Evolutionary conservation across 1,140 invertebrate genomes (phyloP).

Genomic region (Aricia agestis): DNA sequence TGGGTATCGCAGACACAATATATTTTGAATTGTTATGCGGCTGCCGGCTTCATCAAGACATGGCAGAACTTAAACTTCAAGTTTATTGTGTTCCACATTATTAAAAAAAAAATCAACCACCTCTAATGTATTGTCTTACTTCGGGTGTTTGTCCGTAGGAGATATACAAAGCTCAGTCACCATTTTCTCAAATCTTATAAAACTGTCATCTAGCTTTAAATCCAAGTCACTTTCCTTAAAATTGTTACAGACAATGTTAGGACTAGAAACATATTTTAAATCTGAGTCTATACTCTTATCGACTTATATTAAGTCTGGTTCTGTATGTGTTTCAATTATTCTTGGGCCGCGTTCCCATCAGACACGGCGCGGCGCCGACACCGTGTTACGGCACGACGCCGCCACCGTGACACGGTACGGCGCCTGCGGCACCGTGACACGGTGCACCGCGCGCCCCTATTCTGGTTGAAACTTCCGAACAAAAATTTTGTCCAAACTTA

Average conservation of each 20-base stretch:
- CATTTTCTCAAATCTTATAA: slow-evolving; percentile 47
- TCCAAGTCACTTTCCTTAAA: slow-evolving; percentile 20
- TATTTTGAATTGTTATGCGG: no score
- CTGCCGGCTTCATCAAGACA: no score
- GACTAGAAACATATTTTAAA: neutral
- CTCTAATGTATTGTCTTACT: slow-evolving; percentile 47
- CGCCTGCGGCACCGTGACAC: no score
- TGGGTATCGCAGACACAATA: no score
- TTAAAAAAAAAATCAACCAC: slow-evolving; percentile 45
- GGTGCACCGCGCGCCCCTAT: no score
- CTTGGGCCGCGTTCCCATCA: no score
- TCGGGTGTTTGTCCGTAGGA: slow-evolving; percentile 22
- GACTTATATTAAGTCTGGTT: slow-evolving; percentile 38
- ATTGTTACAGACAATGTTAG: slow-evolving; percentile 7
- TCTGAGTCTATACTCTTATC: slow-evolving; percentile 15
- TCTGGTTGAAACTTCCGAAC: no score
- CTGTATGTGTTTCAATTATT: slow-evolving; percentile 53
- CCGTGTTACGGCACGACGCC: no score
- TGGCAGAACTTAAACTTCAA: slow-evolving; percentile 15
- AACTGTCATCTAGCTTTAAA: slow-evolving; percentile 42
- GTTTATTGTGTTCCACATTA: slow-evolving; percentile 28
- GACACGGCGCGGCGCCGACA: no score
- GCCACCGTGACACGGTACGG: no score
- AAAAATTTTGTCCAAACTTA: no score
- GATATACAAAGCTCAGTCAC: slow-evolving; percentile 41